phyloP scores from a whole-genome alignment of 2,113 vertebrate genomes.

The Phylloscopus trochilus region DNA sequence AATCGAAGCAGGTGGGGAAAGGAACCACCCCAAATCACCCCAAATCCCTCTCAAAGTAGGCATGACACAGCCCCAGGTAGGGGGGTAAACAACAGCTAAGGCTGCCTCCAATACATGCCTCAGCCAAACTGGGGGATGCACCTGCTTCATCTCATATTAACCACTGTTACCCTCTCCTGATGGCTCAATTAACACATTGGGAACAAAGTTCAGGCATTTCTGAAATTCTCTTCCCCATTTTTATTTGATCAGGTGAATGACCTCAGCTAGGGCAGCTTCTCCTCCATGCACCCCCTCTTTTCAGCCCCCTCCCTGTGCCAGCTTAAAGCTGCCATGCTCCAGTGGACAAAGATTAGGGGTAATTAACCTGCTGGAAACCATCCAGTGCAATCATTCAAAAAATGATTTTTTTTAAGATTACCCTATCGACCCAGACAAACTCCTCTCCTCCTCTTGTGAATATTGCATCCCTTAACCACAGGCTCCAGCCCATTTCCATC shows the following conservation, averaged over 20 bases:
- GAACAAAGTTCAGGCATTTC: background rate
- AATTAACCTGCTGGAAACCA: constrained; percentile 34
- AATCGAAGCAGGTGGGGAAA: background rate
- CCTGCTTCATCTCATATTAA: background rate
- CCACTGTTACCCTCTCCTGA: background rate
- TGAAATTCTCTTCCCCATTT: background rate
- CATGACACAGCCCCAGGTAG: background rate
- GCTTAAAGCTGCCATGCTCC: background rate
- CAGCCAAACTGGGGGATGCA: background rate
- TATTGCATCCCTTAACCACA: background rate
- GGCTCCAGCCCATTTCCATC: background rate
- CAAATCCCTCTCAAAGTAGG: background rate
- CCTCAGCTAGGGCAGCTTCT: background rate
- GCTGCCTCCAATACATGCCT: background rate
- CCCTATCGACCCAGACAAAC: background rate
- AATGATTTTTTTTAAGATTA: constrained; percentile 3
- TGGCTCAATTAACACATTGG: background rate
- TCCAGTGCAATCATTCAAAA: background rate
- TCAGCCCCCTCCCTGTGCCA: background rate
- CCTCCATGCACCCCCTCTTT: accelerated
- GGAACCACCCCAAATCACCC: background rate
- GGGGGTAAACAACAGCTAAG: background rate
- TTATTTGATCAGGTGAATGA: background rate
- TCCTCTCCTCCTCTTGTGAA: background rate
- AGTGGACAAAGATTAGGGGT: background rate